phyloP scores from a whole-genome alignment of 2,888 invertebrate species.

The Urechis unicinctus region DNA sequence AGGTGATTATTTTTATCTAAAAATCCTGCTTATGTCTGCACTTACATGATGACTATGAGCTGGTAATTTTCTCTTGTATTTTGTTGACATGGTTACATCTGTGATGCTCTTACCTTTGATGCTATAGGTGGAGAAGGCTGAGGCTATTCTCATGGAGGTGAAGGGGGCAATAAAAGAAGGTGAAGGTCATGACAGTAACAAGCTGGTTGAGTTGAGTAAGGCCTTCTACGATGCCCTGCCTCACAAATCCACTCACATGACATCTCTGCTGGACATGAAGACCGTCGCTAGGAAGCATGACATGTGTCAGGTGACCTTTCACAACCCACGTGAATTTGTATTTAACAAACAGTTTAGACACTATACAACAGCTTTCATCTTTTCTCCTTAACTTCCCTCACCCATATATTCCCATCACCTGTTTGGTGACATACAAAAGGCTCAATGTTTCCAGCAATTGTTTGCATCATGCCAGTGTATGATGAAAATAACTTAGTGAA shows the following conservation, averaged over 20 bases:
- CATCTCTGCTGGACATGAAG: not conserved
- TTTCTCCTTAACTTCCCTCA: too few relatives aligned
- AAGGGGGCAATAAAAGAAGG: conserved; percentile 24
- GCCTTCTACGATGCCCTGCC: conserved; percentile 35
- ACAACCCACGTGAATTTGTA: not conserved
- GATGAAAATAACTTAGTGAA: too few relatives aligned
- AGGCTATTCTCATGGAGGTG: conserved; percentile 37
- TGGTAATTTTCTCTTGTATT: not conserved
- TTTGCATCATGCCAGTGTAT: too few relatives aligned
- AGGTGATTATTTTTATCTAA: conserved; percentile 29
- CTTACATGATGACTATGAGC: too few relatives aligned
- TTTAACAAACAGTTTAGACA: not conserved
- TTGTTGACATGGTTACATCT: too few relatives aligned
- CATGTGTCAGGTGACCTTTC: conserved; percentile 40
- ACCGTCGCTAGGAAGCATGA: conserved; percentile 33
- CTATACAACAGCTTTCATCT: not conserved
- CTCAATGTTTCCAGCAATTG: too few relatives aligned
- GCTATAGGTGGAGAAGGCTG: conserved; percentile 40
- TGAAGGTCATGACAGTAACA: conserved; percentile 25
- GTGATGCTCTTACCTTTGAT: too few relatives aligned
- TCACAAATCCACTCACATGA: conserved; percentile 17
- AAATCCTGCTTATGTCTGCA: too few relatives aligned
- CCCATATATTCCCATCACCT: too few relatives aligned
- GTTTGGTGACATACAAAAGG: too few relatives aligned
- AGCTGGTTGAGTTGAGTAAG: conserved; percentile 19